phyloP scores from a whole-genome alignment of 2,888 invertebrate genomes.

The Ryuthela nishihirai region DNA sequence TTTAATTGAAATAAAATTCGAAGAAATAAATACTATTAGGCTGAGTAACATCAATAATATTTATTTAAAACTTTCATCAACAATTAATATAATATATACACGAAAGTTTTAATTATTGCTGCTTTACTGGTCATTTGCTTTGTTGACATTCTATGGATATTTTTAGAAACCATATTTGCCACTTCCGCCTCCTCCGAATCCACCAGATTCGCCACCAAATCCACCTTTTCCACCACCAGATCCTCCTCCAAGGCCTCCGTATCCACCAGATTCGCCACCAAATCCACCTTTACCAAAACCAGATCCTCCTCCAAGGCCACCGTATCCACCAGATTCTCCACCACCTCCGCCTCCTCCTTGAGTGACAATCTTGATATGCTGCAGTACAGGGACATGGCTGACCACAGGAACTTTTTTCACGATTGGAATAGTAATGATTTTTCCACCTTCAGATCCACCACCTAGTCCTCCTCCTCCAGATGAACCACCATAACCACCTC shows the following conservation, averaged over 20 bases:
- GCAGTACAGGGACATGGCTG: conserved; percentile 14
- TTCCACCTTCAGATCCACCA: conserved; percentile 1
- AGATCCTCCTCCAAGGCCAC: conserved; percentile 3
- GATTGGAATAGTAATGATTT: neutral
- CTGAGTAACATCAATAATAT: no score
- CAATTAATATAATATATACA: no score
- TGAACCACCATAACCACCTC: conserved; percentile 1
- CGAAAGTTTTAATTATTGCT: no score
- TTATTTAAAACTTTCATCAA: no score
- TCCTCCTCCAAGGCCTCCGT: conserved; percentile 6
- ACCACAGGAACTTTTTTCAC: conserved; percentile 2
- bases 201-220: conserved; percentile 5
- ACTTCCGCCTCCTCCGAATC: no score
- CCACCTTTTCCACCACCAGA: conserved; percentile 4
- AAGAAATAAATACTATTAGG: no score
- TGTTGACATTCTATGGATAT: no score
- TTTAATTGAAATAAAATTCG: no score
- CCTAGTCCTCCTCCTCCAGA: conserved; percentile 1
- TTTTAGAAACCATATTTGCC: no score
- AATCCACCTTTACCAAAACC: conserved; percentile 6
- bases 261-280: conserved; percentile 5
- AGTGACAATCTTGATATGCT: conserved; percentile 14
- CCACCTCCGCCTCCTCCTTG: conserved; percentile 12
- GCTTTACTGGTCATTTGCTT: no score
- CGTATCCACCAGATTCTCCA: conserved; percentile 2